These are phyloP conservation scores for Drosophila peninsularis DNA, from an alignment of 2,888 invertebrate genomes.

Conservation along the genomic window DNA sequence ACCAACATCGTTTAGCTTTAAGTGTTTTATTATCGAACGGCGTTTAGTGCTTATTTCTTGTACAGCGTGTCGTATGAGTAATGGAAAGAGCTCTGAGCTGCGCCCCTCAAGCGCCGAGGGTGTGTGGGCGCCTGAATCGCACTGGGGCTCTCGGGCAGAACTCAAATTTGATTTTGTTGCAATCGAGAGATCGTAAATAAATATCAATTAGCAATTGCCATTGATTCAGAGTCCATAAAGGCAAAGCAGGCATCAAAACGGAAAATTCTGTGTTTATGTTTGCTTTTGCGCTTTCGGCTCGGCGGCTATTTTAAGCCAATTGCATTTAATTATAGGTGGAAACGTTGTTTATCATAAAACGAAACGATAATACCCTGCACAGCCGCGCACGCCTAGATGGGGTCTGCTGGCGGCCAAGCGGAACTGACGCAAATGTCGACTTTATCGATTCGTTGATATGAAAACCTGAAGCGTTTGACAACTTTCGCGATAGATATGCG, in stretches of 20 bases:
- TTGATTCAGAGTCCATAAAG: not conserved
- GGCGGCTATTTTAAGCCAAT: constrained; percentile 4
- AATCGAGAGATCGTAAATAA: constrained; percentile 13
- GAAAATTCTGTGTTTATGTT: constrained; percentile 11
- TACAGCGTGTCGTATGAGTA: constrained; percentile 56
- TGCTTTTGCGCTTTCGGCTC: not conserved
- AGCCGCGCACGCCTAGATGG: not conserved
- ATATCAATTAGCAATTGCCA: constrained; percentile 8
- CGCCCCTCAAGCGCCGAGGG: not conserved
- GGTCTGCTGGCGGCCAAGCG: not conserved
- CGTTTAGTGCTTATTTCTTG: constrained; percentile 9
- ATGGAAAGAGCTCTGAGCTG: constrained; percentile 12
- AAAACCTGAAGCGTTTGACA: constrained; percentile 13
- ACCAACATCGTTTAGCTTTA: constrained; percentile 51
- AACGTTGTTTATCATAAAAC: constrained; percentile 6
- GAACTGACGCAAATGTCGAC: constrained; percentile 15
- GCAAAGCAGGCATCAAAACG: not conserved
- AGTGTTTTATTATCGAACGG: constrained; percentile 51
- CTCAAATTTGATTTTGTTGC: constrained; percentile 9
- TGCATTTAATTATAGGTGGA: constrained; percentile 12
- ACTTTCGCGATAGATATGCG: not conserved
- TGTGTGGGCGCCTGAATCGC: constrained; percentile 2
- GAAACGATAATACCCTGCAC: constrained; percentile 17
- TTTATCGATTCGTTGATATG: constrained; percentile 17
- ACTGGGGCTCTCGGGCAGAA: not conserved